Evolutionary conservation across 2,888 invertebrate species (phyloP).

Genomic region (Cryptophagus acutangulus): DNA sequence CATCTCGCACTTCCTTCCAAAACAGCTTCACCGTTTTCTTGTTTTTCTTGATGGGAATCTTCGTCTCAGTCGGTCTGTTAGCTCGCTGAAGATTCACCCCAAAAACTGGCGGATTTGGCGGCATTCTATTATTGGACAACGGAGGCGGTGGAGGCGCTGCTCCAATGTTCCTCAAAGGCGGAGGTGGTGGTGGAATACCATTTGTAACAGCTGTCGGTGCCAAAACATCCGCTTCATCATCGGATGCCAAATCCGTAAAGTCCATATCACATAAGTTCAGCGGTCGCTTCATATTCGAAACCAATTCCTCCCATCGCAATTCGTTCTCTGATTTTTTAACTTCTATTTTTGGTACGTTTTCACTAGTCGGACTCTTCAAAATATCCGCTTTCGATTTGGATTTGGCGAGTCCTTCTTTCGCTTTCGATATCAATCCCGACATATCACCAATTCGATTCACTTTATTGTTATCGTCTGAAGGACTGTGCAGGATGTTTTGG

Average conservation of each 20-base stretch:
- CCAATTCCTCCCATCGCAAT: constrained; percentile 91
- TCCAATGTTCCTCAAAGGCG: constrained; percentile 55
- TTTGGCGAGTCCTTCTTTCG: constrained; percentile 79
- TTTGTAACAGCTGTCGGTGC: constrained; percentile 62
- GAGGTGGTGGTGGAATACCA: constrained; percentile 74
- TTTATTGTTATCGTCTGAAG: constrained; percentile 54
- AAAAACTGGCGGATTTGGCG: constrained; percentile 51
- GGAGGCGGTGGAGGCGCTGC: constrained; percentile 52
- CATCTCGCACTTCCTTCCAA: constrained; percentile 92
- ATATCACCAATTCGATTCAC: constrained; percentile 70
- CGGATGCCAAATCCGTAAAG: constrained; percentile 86
- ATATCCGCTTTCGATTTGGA: constrained; percentile 79
- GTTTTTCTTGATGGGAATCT: constrained; percentile 67
- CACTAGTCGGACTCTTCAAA: constrained; percentile 65
- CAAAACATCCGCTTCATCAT: constrained; percentile 73
- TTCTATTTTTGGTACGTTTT: constrained; percentile 58
- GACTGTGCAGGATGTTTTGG: constrained; percentile 56
- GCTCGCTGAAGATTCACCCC: constrained; percentile 37
- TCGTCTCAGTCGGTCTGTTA: constrained; percentile 41
- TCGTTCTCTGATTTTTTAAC: constrained; percentile 89
- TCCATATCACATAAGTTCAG: constrained; percentile 90
- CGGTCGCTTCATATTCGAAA: constrained; percentile 68
- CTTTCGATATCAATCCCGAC: constrained; percentile 87
- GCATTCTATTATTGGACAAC: constrained; percentile 43
- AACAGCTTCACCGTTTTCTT: constrained; percentile 97